phyloP scores from a whole-genome alignment of 2,888 invertebrate species.

The Gibbula magus region DNA sequence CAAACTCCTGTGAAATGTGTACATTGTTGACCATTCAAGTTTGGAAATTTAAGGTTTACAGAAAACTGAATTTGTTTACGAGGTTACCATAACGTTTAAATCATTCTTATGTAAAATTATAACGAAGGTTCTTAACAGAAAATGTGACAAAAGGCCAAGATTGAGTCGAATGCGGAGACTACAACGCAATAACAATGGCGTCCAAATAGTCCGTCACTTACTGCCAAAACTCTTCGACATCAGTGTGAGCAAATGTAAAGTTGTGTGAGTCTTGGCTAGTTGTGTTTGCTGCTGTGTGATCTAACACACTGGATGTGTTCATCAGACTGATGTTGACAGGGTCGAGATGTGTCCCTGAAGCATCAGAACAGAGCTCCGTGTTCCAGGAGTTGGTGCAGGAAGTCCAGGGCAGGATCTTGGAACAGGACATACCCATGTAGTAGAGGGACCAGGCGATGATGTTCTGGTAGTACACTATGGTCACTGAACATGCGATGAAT shows the following conservation, averaged over 20 bases:
- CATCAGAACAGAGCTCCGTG: slow-evolving; percentile 11
- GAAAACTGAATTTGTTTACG: no score
- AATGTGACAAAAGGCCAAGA: no score
- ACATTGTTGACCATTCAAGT: no score
- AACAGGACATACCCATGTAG: slow-evolving; percentile 18
- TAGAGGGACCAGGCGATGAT: slow-evolving; percentile 24
- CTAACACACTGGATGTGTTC: neutral
- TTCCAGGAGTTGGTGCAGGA: slow-evolving; percentile 29
- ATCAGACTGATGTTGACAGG: neutral
- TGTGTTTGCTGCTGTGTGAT: neutral
- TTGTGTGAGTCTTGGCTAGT: no score
- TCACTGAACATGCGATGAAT: neutral
- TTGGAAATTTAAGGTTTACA: no score
- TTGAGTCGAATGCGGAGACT: no score
- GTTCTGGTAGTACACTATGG: slow-evolving; percentile 6
- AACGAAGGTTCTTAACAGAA: no score
- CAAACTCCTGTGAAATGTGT: no score
- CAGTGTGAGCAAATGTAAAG: neutral
- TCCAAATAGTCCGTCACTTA: neutral
- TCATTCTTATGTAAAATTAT: no score
- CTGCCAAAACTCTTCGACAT: slow-evolving; percentile 18
- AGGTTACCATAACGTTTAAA: no score
- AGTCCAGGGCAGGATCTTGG: slow-evolving; percentile 24
- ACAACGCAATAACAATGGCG: no score
- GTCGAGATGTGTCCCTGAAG: neutral